phyloP scores from a whole-genome alignment of 2,113 vertebrate species.

The Zeus faber region DNA sequence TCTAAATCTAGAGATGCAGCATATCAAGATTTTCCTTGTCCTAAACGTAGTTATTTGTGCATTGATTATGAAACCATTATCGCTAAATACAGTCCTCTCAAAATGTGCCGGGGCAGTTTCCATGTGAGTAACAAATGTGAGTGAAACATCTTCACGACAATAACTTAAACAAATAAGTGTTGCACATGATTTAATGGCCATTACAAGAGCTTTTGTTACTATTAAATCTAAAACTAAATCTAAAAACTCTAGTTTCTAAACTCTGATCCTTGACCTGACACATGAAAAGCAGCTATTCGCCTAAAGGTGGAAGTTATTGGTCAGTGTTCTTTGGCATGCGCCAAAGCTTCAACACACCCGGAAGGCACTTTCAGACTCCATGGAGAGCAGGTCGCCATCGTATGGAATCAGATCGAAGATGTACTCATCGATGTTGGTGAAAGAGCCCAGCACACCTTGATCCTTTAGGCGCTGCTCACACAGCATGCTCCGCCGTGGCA shows the following conservation, averaged over 20 bases:
- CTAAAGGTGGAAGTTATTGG: neutral
- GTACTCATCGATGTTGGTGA: slow-evolving; percentile 91
- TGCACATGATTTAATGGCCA: no score
- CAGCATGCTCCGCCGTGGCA: slow-evolving; percentile 90
- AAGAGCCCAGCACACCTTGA: slow-evolving; percentile 87
- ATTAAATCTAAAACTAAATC: neutral
- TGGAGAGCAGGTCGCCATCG: slow-evolving; percentile 93
- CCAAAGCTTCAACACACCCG: slow-evolving; percentile 72
- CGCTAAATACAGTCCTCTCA: no score
- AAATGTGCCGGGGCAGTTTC: no score
- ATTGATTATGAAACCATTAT: no score
- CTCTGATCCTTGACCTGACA: neutral
- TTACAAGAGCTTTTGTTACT: no score
- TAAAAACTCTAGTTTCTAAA: neutral
- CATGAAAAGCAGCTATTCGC: no score
- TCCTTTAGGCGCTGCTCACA: slow-evolving; percentile 96
- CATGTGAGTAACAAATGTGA: no score
- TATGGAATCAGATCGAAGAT: slow-evolving; percentile 95
- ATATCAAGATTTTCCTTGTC: no score
- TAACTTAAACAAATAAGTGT: no score
- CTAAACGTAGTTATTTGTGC: no score
- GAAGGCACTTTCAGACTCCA: slow-evolving; percentile 94
- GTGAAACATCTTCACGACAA: no score
- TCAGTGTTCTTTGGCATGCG: neutral
- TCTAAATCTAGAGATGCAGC: no score